Evolutionary conservation across 2,113 vertebrate genomes (phyloP), one percentile per base, ranked within the genome.

Genomic region (Ochotona princeps): DNA sequence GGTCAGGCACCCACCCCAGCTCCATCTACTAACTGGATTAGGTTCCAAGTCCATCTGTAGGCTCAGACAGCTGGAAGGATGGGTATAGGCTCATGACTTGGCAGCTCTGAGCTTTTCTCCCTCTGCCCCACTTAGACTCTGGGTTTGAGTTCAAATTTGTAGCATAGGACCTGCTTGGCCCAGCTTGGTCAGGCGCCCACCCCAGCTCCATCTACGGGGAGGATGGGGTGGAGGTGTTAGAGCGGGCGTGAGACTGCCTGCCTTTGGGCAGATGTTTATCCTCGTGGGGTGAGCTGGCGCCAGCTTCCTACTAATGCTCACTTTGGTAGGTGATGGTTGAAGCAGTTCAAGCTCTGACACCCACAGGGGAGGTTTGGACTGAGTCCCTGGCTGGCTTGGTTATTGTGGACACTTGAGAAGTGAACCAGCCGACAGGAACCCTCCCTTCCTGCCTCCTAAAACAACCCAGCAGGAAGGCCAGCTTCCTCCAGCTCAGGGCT

Each of bases 101-200:
- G 5, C 26, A 14, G 12, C 23, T 14, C 44, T 26, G 3, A 7
- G 28, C 32, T 26, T 25, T 61, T n/a, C 21, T 14, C 54, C 63
- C 67, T 51, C 32, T 3, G 30, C 21, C 1, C 26, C 60, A 9
- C 30, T 61, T 17, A n/a, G n/a, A n/a, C 32, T 66, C 21, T 28
- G 70, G 63, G n/a, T 66, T 51, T 74, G 65, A n/a, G 67, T 73
- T 93, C 49, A 67, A 10, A 83, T 63, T 73, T 92, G 7, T 51
- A 70, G 69, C 61, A 47, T 70, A 79, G 81, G 70, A 74, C 2
- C 54, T n/a, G 69, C 90, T 60, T 94, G 93, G 85, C 26, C 1
- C 23, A 13, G 76, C 6, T 57, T 61, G 67, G 35, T 87, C 70
- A 49, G 13, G 32, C 51, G 76, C 44, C 60, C 12, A 2, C 3